These are phyloP conservation scores for Ophioderma brevispina DNA, from an alignment of 35 echinoderm and acorn worm genomes.

Conservation along the genomic window DNA sequence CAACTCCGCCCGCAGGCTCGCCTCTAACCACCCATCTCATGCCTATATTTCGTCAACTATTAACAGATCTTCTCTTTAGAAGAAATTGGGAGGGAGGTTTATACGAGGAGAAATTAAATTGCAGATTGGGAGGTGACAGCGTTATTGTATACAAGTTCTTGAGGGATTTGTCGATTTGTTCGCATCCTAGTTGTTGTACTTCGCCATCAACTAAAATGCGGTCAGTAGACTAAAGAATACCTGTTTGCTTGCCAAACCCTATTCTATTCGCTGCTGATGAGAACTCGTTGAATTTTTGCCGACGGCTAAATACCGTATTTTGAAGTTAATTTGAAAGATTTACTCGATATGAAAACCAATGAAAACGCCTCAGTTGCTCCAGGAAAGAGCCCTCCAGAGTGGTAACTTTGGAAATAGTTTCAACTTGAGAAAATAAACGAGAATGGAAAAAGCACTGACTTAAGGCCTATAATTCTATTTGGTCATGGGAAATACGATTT, in stretches of 20 bases:
- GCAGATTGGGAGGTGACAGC: not conserved
- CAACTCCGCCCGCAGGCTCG: not conserved
- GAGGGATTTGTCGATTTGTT: not conserved
- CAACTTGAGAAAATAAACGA: not conserved
- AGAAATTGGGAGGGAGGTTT: not conserved
- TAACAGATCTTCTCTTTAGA: not conserved
- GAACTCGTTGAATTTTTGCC: not conserved
- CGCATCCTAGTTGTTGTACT: not conserved
- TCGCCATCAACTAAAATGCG: not conserved
- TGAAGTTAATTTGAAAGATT: slow-evolving; percentile 4
- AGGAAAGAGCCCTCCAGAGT: not conserved
- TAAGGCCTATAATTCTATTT: not conserved
- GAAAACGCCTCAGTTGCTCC: not conserved
- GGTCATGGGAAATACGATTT: not conserved
- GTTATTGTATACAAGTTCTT: not conserved
- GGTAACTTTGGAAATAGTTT: slow-evolving; percentile 1
- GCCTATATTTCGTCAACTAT: not conserved
- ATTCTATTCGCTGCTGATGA: not conserved
- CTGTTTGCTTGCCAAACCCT: not conserved
- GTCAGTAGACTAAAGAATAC: not conserved
- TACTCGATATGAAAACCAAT: not conserved
- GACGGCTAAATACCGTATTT: not conserved
- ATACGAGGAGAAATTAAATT: slow-evolving; percentile 1
- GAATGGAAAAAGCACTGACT: not conserved
- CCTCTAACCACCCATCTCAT: not conserved